phyloP scores from a whole-genome alignment of 2,888 invertebrate genomes.

The Iphiclides podalirius region DNA sequence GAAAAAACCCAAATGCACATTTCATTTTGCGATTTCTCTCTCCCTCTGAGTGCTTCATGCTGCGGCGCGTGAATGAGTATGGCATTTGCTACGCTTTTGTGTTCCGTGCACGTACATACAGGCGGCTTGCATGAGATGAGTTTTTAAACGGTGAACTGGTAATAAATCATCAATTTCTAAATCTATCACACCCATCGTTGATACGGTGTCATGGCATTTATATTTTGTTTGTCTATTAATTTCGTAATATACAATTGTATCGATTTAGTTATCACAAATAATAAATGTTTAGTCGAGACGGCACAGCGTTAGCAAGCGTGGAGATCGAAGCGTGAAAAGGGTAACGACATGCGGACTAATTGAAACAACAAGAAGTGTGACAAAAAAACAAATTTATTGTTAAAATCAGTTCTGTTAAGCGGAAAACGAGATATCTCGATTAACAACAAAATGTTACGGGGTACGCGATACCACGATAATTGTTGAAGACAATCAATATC shows the following conservation, averaged over 20 bases:
- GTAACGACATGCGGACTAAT: slow-evolving; percentile 60
- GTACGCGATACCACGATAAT: slow-evolving; percentile 63
- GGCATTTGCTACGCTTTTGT: slow-evolving; percentile 26
- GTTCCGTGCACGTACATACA: slow-evolving; percentile 27
- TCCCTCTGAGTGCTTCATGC: slow-evolving; percentile 59
- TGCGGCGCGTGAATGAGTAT: slow-evolving; percentile 51
- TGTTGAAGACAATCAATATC: slow-evolving; percentile 52
- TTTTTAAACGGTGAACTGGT: background rate
- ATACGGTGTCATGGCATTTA: background rate
- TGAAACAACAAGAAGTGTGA: slow-evolving; percentile 69
- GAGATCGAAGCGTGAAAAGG: slow-evolving; percentile 56
- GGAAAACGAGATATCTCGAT: slow-evolving; percentile 66
- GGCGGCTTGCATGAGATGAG: slow-evolving; percentile 30
- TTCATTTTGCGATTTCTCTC: slow-evolving; percentile 39
- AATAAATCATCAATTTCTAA: background rate
- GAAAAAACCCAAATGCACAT: slow-evolving; percentile 47
- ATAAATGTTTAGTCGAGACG: slow-evolving; percentile 48
- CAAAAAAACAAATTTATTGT: slow-evolving; percentile 71
- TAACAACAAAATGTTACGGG: slow-evolving; percentile 50
- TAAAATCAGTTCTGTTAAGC: slow-evolving; percentile 77
- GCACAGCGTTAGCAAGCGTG: slow-evolving; percentile 73
- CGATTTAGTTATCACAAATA: slow-evolving; percentile 2
- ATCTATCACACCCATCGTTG: background rate
- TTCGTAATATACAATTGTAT: slow-evolving; percentile 13
- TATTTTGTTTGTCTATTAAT: background rate